These are phyloP conservation scores for Carassius carassius DNA, from an alignment of 2,113 vertebrate genomes.

Conservation along the genomic window DNA sequence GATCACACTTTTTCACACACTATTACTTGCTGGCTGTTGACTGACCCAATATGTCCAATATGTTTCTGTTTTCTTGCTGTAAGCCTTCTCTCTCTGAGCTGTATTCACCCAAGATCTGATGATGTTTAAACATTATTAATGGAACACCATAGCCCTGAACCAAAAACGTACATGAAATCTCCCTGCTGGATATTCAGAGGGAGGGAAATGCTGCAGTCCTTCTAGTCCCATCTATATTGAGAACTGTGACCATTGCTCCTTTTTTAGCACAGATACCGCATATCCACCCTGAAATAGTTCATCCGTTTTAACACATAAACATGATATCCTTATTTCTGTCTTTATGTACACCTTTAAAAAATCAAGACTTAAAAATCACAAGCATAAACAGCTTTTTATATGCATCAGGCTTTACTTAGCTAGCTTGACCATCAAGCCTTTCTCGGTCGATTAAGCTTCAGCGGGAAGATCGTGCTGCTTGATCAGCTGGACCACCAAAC, in stretches of 20 bases:
- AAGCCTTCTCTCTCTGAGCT: not conserved
- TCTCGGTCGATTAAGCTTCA: not conserved
- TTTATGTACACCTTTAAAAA: not conserved
- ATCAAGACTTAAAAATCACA: not conserved
- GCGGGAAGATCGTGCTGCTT: not conserved
- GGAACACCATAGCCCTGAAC: not conserved
- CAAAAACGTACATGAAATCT: not conserved
- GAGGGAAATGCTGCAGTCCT: not conserved
- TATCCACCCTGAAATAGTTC: not conserved
- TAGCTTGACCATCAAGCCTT: not conserved
- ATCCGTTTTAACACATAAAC: not conserved
- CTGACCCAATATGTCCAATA: not conserved
- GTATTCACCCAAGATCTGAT: not conserved
- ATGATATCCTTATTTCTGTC: not conserved
- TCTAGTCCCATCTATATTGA: slow-evolving; percentile 8
- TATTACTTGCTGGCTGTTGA: not conserved
- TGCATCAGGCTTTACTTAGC: not conserved
- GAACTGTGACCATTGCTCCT: slow-evolving; percentile 11
- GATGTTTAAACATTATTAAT: slow-evolving; percentile 1
- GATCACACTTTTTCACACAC: not conserved
- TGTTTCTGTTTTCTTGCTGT: not conserved
- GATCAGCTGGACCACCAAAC: not conserved
- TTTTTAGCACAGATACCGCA: not conserved
- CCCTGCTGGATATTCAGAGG: not conserved
- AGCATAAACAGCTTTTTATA: not conserved